These are phyloP conservation scores for Charina bottae DNA, from an alignment of 2,113 vertebrate genomes.

Conservation along the genomic window DNA sequence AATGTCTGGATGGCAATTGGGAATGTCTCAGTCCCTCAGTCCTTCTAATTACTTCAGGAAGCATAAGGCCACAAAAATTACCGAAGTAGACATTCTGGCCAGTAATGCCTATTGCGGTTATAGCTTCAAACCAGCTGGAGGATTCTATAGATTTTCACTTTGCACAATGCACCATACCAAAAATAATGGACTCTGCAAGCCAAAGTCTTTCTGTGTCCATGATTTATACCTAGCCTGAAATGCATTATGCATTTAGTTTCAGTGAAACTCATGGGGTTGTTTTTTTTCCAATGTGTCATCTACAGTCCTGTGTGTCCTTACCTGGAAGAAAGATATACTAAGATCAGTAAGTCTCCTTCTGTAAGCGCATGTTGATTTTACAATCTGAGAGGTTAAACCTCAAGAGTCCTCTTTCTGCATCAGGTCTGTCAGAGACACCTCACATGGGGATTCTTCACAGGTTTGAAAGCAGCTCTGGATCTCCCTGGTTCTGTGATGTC, in stretches of 20 bases:
- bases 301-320: neutral
- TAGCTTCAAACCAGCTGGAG: neutral
- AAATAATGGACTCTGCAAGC: neutral
- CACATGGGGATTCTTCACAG: neutral
- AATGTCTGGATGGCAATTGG: neutral
- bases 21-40: neutral
- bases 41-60: neutral
- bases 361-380: neutral
- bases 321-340: neutral
- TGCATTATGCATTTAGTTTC: neutral
- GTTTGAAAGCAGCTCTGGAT: neutral
- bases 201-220: neutral
- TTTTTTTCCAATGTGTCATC: neutral
- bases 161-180: neutral
- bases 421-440: neutral
- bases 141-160: neutral
- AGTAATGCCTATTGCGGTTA: neutral
- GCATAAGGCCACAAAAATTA: neutral
- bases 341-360: neutral
- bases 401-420: neutral
- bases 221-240: neutral
- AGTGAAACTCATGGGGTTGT: neutral
- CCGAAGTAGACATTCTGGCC: neutral
- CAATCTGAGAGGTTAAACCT: neutral
- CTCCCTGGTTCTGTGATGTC: neutral